Evolutionary conservation across 92 coral and sea anemone genomes (phyloP).

Genomic region (Virgularia gustaviana): DNA sequence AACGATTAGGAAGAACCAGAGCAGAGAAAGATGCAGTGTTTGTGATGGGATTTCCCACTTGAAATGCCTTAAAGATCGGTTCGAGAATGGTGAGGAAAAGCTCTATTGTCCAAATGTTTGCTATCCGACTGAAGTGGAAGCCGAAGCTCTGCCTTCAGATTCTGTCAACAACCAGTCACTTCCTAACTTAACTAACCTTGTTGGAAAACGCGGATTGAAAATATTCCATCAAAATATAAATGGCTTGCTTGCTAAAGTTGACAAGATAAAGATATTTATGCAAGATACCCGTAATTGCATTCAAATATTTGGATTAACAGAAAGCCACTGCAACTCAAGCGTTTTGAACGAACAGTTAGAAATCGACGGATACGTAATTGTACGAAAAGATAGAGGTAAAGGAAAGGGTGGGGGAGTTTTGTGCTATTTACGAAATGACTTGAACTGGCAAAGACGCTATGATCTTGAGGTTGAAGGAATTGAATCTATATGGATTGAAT

Average conservation of each 20-base stretch:
- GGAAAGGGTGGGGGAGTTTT: conserved; percentile 26
- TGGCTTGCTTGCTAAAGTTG: not conserved
- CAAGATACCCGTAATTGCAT: not conserved
- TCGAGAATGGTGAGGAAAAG: not conserved
- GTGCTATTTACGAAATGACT: not conserved
- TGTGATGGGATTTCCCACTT: conserved; percentile 6
- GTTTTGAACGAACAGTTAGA: not conserved
- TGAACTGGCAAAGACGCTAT: not conserved
- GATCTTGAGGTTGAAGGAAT: not conserved
- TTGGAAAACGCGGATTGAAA: not conserved
- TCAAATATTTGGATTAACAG: not conserved
- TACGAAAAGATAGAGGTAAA: conserved; percentile 32
- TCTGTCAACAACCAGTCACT: not conserved
- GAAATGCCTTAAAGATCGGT: conserved; percentile 5
- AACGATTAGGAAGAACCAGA: conserved; percentile 8
- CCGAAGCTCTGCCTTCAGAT: not conserved
- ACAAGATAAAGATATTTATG: not conserved
- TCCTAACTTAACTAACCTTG: not conserved
- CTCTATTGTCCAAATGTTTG: conserved; percentile 11
- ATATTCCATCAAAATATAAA: not conserved
- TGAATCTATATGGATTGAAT: not conserved
- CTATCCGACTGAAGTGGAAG: not conserved
- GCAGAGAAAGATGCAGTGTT: not conserved
- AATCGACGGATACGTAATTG: conserved; percentile 17
- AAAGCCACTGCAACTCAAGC: not conserved